phyloP scores from a whole-genome alignment of 2,113 vertebrate species.

The Aphyosemion australe region DNA sequence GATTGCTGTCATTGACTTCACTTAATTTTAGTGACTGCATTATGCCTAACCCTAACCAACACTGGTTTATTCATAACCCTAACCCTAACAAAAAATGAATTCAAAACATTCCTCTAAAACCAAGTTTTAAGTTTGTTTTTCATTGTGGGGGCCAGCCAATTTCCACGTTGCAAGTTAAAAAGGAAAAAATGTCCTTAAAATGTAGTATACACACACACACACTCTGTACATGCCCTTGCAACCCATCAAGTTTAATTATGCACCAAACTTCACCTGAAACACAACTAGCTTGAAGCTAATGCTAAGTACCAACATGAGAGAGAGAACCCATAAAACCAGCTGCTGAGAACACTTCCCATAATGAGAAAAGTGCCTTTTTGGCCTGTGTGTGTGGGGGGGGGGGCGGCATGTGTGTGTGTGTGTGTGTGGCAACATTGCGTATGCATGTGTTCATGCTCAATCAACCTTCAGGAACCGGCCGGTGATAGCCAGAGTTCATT shows the following conservation, averaged over 20 bases:
- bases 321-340: slow-evolving; percentile 37
- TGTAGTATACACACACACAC: no score
- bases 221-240: slow-evolving; percentile 10
- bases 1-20: no score
- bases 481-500: slow-evolving; percentile 58
- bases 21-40: no score
- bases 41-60: no score
- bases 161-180: no score
- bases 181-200: no score
- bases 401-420: no score
- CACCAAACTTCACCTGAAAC: slow-evolving; percentile 25
- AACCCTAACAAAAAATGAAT: no score
- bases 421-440: background rate
- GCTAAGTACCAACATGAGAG: slow-evolving; percentile 14
- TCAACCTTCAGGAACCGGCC: slow-evolving; percentile 50
- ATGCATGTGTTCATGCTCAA: slow-evolving; percentile 36
- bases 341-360: slow-evolving; percentile 30
- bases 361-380: slow-evolving; percentile 5
- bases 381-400: slow-evolving; percentile 20
- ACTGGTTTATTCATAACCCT: no score
- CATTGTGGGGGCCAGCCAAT: no score
- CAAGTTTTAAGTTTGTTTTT: no score
- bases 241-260: slow-evolving; percentile 5
- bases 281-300: slow-evolving; percentile 14
- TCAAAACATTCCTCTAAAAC: no score